These are phyloP conservation scores for Sphenopsis melanotis DNA, from an alignment of 2,797 vertebrate species.

Conservation along the genomic window DNA sequence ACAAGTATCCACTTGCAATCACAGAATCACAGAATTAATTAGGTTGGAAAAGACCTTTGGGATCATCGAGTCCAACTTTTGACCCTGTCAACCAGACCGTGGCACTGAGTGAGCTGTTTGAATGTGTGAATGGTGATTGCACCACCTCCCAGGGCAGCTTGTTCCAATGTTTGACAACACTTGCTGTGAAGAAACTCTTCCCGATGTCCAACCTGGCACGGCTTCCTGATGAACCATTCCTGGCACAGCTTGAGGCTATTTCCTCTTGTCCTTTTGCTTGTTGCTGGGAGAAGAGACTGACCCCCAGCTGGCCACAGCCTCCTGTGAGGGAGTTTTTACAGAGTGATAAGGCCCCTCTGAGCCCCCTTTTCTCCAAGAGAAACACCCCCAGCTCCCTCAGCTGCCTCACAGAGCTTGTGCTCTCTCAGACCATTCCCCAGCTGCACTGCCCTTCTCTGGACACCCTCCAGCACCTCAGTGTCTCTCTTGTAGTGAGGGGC, in stretches of 20 bases:
- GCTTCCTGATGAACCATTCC: neutral
- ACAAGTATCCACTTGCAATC: neutral
- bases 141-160: neutral
- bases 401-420: neutral
- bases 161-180: neutral
- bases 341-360: neutral
- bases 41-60: neutral
- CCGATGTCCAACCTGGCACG: neutral
- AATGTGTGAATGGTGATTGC: neutral
- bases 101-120: neutral
- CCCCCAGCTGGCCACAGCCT: neutral
- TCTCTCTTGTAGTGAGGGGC: neutral
- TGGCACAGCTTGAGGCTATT: neutral
- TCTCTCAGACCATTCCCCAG: neutral
- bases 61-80: rapidly evolving
- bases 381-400: neutral
- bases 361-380: neutral
- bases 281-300: neutral
- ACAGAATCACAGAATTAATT: neutral
- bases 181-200: neutral
- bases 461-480: rapidly evolving
- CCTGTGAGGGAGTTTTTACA: neutral
- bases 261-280: neutral
- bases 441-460: neutral
- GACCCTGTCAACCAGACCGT: neutral